Conservation (phyloP, 2,113 vertebrate species). For the Boulengerochromis microlepis region DNA sequence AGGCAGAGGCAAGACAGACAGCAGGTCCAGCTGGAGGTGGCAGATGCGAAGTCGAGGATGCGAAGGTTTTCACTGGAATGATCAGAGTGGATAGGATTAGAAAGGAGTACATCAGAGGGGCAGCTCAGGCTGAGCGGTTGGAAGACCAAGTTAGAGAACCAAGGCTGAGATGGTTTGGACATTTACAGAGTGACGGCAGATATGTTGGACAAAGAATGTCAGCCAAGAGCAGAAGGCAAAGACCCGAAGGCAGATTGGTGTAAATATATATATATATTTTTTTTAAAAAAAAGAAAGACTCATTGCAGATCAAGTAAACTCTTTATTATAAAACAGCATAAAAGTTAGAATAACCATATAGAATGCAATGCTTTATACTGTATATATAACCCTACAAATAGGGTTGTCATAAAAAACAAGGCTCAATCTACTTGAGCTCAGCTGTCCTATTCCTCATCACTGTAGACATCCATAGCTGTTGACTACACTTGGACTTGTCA, state of each 20-base stretch:
- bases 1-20: background rate
- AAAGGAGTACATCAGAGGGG: background rate
- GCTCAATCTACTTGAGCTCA: background rate
- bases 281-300: background rate
- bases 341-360: background rate
- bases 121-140: background rate
- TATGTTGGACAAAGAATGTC: background rate
- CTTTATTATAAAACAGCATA: conserved; percentile 4
- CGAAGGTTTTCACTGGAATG: background rate
- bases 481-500: background rate
- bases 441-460: background rate
- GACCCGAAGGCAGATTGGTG: background rate
- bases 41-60: background rate
- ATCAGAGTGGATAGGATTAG: background rate
- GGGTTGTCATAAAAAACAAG: background rate
- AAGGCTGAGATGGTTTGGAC: background rate
- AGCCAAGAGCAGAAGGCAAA: background rate
- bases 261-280: no score
- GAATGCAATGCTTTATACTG: background rate
- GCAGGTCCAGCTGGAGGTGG: background rate
- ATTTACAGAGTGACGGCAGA: background rate
- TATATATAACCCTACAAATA: background rate
- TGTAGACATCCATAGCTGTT: background rate
- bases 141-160: background rate
- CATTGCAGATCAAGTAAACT: background rate